phyloP scores from a whole-genome alignment of 2,888 invertebrate species.

The Netelia melanura region DNA sequence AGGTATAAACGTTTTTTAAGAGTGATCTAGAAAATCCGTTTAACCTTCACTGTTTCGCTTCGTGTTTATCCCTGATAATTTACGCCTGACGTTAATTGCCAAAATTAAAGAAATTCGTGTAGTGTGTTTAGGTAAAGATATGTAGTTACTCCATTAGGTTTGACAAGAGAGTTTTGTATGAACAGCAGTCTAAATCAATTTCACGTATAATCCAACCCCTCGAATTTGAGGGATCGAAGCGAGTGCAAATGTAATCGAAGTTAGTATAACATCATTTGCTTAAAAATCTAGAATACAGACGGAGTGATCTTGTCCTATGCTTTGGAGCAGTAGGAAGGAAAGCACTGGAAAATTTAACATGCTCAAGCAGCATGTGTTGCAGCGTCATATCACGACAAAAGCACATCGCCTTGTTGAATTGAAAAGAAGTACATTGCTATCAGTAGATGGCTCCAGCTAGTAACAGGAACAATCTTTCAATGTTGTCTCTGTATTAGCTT shows the following conservation, averaged over 20 bases:
- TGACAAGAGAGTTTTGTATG: too few species aligned
- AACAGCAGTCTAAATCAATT: too few species aligned
- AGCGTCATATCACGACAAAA: background rate
- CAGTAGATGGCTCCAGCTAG: conserved; percentile 75
- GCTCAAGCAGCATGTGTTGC: background rate
- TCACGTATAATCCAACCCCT: too few species aligned
- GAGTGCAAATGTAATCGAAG: too few species aligned
- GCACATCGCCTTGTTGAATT: background rate
- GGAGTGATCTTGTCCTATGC: background rate
- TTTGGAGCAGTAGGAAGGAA: conserved; percentile 2
- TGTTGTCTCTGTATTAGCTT: conserved; percentile 80
- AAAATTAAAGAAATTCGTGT: background rate
- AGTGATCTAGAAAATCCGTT: background rate
- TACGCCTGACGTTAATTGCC: too few species aligned
- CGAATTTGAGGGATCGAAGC: too few species aligned
- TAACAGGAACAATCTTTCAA: conserved; percentile 80
- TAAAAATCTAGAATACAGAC: too few species aligned
- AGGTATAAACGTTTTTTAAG: background rate
- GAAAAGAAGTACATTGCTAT: conserved; percentile 33
- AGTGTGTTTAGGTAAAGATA: background rate
- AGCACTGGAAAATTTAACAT: conserved; percentile 3
- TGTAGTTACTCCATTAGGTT: too few species aligned
- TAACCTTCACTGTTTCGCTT: background rate
- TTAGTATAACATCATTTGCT: too few species aligned
- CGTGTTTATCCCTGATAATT: background rate